A percentile compares a stretch with the other conserved stretches of the same genome.
Evolutionary conservation across 2,113 vertebrate species (phyloP).

Genomic region (Myodes glareolus): DNA sequence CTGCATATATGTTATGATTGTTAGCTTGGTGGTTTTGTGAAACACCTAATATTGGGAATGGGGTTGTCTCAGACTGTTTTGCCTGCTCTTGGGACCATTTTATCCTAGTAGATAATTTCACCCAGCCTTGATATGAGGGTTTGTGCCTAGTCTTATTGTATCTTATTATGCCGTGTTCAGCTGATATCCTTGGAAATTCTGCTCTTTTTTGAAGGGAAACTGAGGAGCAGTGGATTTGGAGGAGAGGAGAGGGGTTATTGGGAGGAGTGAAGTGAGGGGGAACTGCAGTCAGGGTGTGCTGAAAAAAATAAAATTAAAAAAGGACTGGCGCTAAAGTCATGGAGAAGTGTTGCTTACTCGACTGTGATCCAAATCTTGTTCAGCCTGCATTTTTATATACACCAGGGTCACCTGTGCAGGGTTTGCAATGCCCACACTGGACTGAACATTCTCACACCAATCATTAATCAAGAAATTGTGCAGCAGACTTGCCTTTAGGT

Average conservation of each 20-base stretch:
- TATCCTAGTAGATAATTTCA: neutral
- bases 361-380: neutral
- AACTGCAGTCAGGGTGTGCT: neutral
- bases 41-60: neutral
- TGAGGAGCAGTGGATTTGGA: neutral
- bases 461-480: neutral
- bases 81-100: neutral
- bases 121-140: neutral
- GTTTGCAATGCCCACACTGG: neutral
- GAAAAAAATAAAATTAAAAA: neutral
- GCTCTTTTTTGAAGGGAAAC: neutral
- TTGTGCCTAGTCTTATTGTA: neutral
- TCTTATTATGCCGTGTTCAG: neutral
- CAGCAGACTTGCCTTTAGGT: neutral
- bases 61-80: neutral
- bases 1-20: neutral
- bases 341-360: neutral
- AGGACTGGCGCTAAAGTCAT: neutral
- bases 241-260: neutral
- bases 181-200: neutral
- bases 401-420: neutral
- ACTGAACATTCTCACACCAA: neutral
- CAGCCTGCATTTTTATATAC: neutral
- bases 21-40: neutral
- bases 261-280: neutral